Base-by-base conservation (phyloP, 1,140 invertebrate species). In the Drosophila pseudoobscura region DNA sequence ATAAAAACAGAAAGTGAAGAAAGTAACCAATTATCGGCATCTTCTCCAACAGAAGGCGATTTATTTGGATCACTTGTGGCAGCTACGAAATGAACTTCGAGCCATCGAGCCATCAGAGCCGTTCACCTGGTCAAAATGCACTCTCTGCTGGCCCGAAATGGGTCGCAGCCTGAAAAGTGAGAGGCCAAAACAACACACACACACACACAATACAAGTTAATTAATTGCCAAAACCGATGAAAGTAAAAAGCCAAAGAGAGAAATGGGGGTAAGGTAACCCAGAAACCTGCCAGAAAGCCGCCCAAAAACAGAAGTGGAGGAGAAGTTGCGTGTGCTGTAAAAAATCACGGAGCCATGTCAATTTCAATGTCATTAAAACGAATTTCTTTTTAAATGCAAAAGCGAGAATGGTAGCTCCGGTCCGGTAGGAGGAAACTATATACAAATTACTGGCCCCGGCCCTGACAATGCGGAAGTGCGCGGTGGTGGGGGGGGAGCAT, bases 281-380 rank as follows among this genome's bases (percentile, higher is more conserved):
- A 52, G 52, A 61, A 66, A 55, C 24, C 24, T 5, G 24, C 20
- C 35, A 39, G 35, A 39, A 13, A 13, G 35, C 35, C 13, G 35
- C 35, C 31, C 15, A 56, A 47, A 69, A 75, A 60, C 26, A 53
- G n/a, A 5, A 11, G 13, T 13, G 45, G 62, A 26, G 3, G 59
- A 69, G 41, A 46, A 69, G 44, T 75, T 78, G 79, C 79, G 79
- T 78, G 75, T 43, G 52, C 41, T 47, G 39, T 39, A 61, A 31
- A 56, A 53, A 72, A 73, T 72, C 66, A 17, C 22, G 26, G 13
- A 41, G 57, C 49, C 60, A 50, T 79, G 66, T 58, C 73, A 54
- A 66, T 75, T 80, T 87, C 74, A 80, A 78, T 85, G 80, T 68
- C 80, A 85, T 80, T 85, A 77, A 85, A 85, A 74, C 57, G 57